Base-by-base conservation (phyloP, 2,797 vertebrate genomes). In the Galaxias olidus region DNA sequence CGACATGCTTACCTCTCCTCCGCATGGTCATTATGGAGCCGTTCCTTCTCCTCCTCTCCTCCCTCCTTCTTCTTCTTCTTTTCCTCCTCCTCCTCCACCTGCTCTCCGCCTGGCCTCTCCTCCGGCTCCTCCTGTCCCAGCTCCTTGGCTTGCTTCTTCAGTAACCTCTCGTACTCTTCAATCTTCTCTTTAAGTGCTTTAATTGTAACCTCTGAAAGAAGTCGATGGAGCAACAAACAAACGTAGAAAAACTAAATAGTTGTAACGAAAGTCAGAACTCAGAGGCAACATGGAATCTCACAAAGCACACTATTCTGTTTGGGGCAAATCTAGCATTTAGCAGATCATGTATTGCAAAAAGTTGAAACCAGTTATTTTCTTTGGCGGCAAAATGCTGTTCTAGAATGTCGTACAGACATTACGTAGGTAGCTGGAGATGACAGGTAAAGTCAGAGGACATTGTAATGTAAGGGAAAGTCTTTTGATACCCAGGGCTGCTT, bases 131-230 rank as follows among this genome's bases (percentile, higher is more conserved):
- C 93, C 20, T 93, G 91, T 76, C 92, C 92, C 59, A 94, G 92
- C 57, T 90, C 92, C 85, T 93, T 92, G 0, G 91, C 93, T 86
- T 93, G 92, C 85, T 86, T 93, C 90, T 91, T 93, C 88, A 94
- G 83, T 61, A 91, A 92, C 88, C 92, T 92, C 65, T 96, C 93
- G 78, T 94, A 94, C 84, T 94, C 92, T 86, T 92, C 91, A 87
- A 95, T 92, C 88, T 95, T 95, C 87, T 95, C 93, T 86, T 93
- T 94, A 91, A 96, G 93, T 90, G 93, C 93, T 93, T 95, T 94
- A 90, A 95, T 95, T 75, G 93, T 95, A 87, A 94, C 93, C 88
- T 95, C 94, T 96, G 79, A 59, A 63, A 78, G 62, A 66, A 56
- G 65, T 68, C 57, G 65, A 74, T 60, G 66, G 20, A 75, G 14